Evolutionary conservation across 2,113 vertebrate species (phyloP).

Genomic region (Setophaga kirtlandii): DNA sequence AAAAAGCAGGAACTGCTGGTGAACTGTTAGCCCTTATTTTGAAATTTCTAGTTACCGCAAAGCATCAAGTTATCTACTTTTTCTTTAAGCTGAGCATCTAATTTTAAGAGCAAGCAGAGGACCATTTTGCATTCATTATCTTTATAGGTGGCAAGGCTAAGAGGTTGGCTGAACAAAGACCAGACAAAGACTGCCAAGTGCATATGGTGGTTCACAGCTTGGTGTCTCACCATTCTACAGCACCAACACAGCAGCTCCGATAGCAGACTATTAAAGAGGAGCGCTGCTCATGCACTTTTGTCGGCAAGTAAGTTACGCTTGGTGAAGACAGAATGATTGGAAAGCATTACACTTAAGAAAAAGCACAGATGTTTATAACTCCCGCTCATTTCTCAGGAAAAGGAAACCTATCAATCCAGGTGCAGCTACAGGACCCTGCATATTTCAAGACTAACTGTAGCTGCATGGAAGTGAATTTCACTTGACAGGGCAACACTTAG

Average conservation of each 20-base stretch:
- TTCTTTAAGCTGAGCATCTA: conserved; percentile 60
- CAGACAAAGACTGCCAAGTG: conserved; percentile 77
- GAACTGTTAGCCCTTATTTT: conserved; percentile 5
- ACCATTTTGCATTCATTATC: conserved; percentile 73
- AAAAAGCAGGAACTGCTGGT: neutral
- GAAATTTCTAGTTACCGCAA: conserved; percentile 23
- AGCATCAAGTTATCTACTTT: conserved; percentile 37
- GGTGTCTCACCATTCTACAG: conserved; percentile 70
- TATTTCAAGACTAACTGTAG: conserved; percentile 33
- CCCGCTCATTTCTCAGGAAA: conserved; percentile 47
- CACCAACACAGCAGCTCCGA: conserved; percentile 73
- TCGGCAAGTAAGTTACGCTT: conserved; percentile 73
- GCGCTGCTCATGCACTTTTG: conserved; percentile 74
- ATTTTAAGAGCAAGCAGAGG: conserved; percentile 67
- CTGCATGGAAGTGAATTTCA: neutral
- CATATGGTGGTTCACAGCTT: conserved; percentile 79
- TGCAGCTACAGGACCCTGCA: neutral
- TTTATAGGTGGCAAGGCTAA: conserved; percentile 76
- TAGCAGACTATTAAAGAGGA: conserved; percentile 74
- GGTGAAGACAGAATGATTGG: conserved; percentile 70
- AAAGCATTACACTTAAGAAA: conserved; percentile 53
- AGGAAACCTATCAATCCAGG: conserved; percentile 39
- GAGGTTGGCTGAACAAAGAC: conserved; percentile 77
- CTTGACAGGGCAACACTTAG: neutral
- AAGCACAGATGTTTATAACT: conserved; percentile 66